A percentile compares a stretch with the other conserved stretches of the same genome.
Conservation (phyloP, 2,888 invertebrate genomes). For the Sisyra terminalis region DNA sequence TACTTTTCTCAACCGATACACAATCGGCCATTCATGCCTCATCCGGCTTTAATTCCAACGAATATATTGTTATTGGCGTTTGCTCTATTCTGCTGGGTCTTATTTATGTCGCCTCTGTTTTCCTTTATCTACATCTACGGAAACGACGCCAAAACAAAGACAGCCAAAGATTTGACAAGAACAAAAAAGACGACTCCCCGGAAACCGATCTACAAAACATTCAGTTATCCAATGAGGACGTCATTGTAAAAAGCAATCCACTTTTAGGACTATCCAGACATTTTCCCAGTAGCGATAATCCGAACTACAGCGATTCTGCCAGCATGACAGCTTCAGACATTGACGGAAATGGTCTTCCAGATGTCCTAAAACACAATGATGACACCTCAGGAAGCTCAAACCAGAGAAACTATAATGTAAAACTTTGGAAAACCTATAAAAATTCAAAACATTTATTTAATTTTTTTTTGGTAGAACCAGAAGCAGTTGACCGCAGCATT, state of each 20-base stretch:
- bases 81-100: slow-evolving; percentile 72
- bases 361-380: slow-evolving; percentile 23
- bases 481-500: slow-evolving; percentile 50
- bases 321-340: slow-evolving; percentile 38
- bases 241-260: slow-evolving; percentile 65
- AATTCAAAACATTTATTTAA: too few relatives aligned
- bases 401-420: slow-evolving; percentile 17
- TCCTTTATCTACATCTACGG: slow-evolving; percentile 63
- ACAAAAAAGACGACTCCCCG: too few relatives aligned
- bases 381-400: slow-evolving; percentile 19
- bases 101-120: slow-evolving; percentile 73
- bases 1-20: slow-evolving; percentile 52
- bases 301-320: slow-evolving; percentile 15
- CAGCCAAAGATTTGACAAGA: slow-evolving; percentile 14
- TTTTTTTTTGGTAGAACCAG: slow-evolving; percentile 16
- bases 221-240: slow-evolving; percentile 29
- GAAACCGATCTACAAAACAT: too few relatives aligned
- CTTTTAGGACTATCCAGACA: slow-evolving; percentile 42
- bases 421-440: too few relatives aligned
- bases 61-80: slow-evolving; percentile 70
- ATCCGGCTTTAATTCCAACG: slow-evolving; percentile 49
- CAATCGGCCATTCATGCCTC: slow-evolving; percentile 34
- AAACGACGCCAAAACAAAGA: slow-evolving; percentile 32
- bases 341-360: slow-evolving; percentile 43
- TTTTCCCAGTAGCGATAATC: slow-evolving; percentile 36